A percentile compares a stretch with the other conserved stretches of the same genome.
phyloP scores from a whole-genome alignment of 2,113 vertebrate species.

The Chlorodrepanis virens region DNA sequence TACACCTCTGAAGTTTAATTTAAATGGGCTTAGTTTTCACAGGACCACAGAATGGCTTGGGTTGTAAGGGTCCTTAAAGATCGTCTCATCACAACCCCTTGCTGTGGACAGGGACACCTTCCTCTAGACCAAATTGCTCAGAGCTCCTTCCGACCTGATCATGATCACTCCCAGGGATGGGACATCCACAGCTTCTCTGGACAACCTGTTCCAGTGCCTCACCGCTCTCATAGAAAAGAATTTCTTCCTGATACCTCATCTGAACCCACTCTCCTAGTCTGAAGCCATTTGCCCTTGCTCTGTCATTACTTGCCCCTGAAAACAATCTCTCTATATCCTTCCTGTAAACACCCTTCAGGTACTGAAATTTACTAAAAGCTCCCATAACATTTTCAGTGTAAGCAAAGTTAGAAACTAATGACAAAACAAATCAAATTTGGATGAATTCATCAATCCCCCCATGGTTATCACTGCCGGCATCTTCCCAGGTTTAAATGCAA shows the following conservation, averaged over 20 bases:
- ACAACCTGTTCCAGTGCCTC: background rate
- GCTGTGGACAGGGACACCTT: background rate
- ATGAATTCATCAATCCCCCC: background rate
- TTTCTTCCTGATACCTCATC: background rate
- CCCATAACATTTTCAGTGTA: background rate
- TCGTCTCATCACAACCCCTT: background rate
- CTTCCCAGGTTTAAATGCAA: background rate
- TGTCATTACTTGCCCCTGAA: background rate
- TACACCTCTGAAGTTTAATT: background rate
- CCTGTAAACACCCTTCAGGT: background rate
- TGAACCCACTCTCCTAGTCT: background rate
- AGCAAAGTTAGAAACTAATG: background rate
- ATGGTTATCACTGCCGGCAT: rapidly evolving
- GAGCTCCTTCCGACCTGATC: background rate
- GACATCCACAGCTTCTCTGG: background rate
- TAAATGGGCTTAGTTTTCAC: background rate
- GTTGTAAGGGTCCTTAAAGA: background rate
- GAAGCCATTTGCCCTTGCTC: background rate
- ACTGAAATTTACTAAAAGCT: background rate
- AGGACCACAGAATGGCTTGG: background rate
- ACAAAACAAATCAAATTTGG: background rate
- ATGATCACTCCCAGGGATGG: background rate
- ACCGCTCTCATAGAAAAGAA: background rate
- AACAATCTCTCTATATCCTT: background rate
- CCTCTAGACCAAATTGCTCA: background rate